Percentiles rank a stretch among this genome's conserved stretches.
Evolutionary conservation across 2,797 vertebrate species (phyloP).

Genomic region (Catostomus latipinnis): DNA sequence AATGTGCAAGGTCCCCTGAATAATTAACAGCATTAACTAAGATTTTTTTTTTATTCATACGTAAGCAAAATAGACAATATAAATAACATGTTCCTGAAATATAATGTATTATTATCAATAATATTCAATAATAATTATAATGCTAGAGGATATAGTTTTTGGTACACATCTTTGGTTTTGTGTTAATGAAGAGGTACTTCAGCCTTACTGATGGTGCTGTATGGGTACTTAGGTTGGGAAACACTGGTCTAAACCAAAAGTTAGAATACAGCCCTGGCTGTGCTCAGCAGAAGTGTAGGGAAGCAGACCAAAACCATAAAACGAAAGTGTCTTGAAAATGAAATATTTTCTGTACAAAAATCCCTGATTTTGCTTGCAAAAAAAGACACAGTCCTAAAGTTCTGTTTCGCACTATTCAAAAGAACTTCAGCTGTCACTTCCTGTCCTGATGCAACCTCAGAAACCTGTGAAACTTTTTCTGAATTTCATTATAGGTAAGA

Average conservation of each 20-base stretch:
- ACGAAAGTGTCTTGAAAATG: not conserved
- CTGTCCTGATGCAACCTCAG: conserved; percentile 7
- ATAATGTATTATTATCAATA: too few relatives aligned
- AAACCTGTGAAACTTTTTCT: not conserved
- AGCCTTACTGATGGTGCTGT: too few relatives aligned
- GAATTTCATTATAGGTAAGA: conserved; percentile 1
- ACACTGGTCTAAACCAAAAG: not conserved
- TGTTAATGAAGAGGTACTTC: too few relatives aligned
- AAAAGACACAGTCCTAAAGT: not conserved
- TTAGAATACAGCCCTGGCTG: not conserved
- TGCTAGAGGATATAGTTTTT: too few relatives aligned
- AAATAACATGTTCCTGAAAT: too few relatives aligned
- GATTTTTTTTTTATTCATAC: too few relatives aligned
- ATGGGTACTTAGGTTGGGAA: too few relatives aligned
- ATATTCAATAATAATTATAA: too few relatives aligned
- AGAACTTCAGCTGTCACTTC: not conserved
- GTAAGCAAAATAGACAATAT: too few relatives aligned
- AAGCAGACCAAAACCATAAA: not conserved
- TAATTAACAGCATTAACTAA: too few relatives aligned
- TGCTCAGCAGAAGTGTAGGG: not conserved
- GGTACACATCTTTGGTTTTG: too few relatives aligned
- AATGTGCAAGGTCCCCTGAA: too few relatives aligned
- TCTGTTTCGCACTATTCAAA: not conserved
- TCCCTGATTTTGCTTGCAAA: not conserved
- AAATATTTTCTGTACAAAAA: not conserved